Conservation (phyloP, 2,113 vertebrate genomes). For the Alexandromys fortis region DNA sequence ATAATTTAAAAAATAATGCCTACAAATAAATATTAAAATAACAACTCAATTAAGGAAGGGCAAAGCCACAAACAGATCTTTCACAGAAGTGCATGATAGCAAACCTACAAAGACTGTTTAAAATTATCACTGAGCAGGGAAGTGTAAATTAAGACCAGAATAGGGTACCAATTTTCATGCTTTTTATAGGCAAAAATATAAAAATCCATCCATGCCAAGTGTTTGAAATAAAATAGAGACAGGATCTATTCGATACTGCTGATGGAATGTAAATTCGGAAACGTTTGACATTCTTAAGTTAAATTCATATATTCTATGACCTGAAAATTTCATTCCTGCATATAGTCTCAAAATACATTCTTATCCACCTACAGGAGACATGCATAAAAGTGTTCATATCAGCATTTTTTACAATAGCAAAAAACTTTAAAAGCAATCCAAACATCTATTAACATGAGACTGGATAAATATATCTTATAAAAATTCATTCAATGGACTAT, state of each 20-base stretch:
- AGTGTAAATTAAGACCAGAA: slow-evolving; percentile 36
- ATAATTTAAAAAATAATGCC: not conserved
- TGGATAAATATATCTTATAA: not conserved
- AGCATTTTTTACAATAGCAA: slow-evolving; percentile 1
- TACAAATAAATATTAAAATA: slow-evolving; percentile 12
- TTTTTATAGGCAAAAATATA: slow-evolving; percentile 11
- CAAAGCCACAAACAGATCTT: not conserved
- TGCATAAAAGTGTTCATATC: not conserved
- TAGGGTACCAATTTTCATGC: not conserved
- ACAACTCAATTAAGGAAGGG: not conserved
- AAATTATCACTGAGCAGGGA: not conserved
- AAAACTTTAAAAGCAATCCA: not conserved
- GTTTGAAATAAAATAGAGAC: slow-evolving; percentile 1
- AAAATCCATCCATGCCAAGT: slow-evolving; percentile 10
- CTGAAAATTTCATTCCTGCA: slow-evolving; percentile 30
- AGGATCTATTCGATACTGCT: not conserved
- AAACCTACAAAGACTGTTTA: not conserved
- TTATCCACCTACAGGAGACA: not conserved
- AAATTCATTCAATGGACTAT: not conserved
- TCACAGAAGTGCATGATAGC: not conserved
- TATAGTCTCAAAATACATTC: slow-evolving; percentile 41
- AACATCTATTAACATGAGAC: not conserved
- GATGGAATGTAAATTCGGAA: slow-evolving; percentile 22
- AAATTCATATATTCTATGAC: slow-evolving; percentile 51
- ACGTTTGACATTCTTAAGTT: slow-evolving; percentile 40